Evolutionary conservation across 2,797 vertebrate genomes (phyloP), one percentile per base, ranked within the genome.

Genomic region (Delichon dasypus): DNA sequence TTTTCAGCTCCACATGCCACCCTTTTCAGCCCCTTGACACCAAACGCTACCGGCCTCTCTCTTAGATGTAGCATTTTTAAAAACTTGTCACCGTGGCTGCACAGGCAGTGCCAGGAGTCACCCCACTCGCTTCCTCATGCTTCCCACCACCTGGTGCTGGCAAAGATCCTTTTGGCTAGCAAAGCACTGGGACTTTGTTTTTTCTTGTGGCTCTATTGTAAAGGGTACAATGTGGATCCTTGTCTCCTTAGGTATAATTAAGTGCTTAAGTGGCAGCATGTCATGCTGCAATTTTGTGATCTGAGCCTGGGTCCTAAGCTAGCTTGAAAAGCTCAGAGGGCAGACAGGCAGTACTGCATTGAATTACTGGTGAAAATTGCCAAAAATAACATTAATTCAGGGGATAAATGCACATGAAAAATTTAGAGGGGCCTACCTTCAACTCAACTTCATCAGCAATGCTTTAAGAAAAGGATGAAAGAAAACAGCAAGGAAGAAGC

Each of bases 181-280:
- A 93, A 92, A 64, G 79, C 80, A 72, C 50, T 54, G 51, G 71
- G 92, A 91, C 85, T 93, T 89, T 70, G 88, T 92, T 91, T 94
- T 90, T 90, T 65, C 91, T 97, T 85, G 88, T 82, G 88, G 90
- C 71, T 91, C 96, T 94, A 90, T 93, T 81, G 90, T 89, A 80
- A 94, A 90, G 85, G 80, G 71, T 85, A 95, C 88, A 94, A 84
- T 91, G 64, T 38, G 74, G 48, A 76, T 79, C 50, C 8, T 77
- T 68, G 89, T 94, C 66, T 94, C 67, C 72, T 89, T 85, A 87
- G 2, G 1, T 89, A 80, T 78, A 92, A 95, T 96, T 75, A 89
- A 96, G 74, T 84, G 88, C 89, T 93, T 81, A 92, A 96, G 88
- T 50, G 67, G 85, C 71, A 86, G 76, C 70, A 66, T 21, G 34